Percentiles rank a stretch among this genome's conserved stretches.
phyloP scores from a whole-genome alignment of 2,113 vertebrate species.

The Phocoena sinus region DNA sequence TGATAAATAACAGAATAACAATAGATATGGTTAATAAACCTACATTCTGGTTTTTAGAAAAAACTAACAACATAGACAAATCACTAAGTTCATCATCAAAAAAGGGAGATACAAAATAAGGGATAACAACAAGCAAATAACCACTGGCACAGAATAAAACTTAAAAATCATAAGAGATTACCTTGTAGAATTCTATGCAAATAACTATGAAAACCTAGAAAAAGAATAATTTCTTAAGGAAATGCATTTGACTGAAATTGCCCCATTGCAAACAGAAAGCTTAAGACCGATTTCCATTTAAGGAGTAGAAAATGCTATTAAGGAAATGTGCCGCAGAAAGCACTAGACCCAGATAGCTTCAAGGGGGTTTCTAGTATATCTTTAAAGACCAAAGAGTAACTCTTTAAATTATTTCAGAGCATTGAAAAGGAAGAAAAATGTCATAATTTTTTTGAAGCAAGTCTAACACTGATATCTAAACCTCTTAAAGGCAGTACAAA shows the following conservation, averaged over 20 bases:
- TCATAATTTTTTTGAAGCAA: not conserved
- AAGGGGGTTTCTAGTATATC: not conserved
- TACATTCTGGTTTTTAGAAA: not conserved
- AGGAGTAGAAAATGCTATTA: not conserved
- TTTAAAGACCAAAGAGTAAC: not conserved
- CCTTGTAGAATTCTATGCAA: not conserved
- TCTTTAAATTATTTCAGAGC: not conserved
- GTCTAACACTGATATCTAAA: not conserved
- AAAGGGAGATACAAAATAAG: not conserved
- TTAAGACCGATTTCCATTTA: not conserved
- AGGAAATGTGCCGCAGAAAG: not conserved
- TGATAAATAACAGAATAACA: not conserved
- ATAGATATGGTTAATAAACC: not conserved
- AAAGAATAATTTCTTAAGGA: not conserved
- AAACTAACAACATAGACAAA: not conserved
- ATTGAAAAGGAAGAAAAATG: not conserved
- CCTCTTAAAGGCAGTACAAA: not conserved
- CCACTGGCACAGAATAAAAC: not conserved
- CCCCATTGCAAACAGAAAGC: not conserved
- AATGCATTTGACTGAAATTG: not conserved
- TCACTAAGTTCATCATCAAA: not conserved
- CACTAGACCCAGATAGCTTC: not conserved
- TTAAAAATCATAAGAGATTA: not conserved
- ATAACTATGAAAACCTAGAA: not conserved
- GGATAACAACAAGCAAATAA: not conserved